Conservation (phyloP, 2,888 invertebrate genomes). For the Ochropleura leucogaster region DNA sequence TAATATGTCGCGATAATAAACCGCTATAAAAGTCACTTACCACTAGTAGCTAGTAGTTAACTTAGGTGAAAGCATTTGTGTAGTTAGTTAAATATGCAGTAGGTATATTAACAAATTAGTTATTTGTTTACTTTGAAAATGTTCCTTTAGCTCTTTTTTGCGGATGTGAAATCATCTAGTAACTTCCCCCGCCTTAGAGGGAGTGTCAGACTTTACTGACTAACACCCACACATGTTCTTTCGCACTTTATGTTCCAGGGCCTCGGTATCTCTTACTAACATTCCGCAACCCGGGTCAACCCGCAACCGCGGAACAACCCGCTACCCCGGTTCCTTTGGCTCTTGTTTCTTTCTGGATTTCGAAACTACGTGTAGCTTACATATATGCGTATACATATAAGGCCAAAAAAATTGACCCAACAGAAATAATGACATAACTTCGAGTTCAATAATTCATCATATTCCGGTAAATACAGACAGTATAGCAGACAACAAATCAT, state of each 20-base stretch:
- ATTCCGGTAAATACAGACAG: constrained; percentile 38
- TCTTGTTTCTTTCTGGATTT: not conserved
- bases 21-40: constrained; percentile 67
- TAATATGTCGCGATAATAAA: constrained; percentile 81
- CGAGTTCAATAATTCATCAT: constrained; percentile 40
- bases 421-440: constrained; percentile 26
- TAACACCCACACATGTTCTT: no score
- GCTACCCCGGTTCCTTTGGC: not conserved
- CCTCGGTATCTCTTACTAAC: no score
- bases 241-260: no score
- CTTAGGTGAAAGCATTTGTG: constrained; percentile 45
- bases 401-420: constrained; percentile 20
- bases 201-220: no score
- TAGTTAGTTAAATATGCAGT: constrained; percentile 18
- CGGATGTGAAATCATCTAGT: no score
- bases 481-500: constrained; percentile 49
- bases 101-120: constrained; percentile 10
- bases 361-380: not conserved
- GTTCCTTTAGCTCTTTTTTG: not conserved
- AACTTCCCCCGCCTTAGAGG: no score
- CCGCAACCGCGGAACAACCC: not conserved
- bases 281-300: not conserved
- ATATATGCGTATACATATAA: not conserved
- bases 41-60: constrained; percentile 25
- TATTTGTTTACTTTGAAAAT: constrained; percentile 28